Evolutionary conservation across 1,140 invertebrate genomes (phyloP).

Genomic region (Caenorhabditis remanei): DNA sequence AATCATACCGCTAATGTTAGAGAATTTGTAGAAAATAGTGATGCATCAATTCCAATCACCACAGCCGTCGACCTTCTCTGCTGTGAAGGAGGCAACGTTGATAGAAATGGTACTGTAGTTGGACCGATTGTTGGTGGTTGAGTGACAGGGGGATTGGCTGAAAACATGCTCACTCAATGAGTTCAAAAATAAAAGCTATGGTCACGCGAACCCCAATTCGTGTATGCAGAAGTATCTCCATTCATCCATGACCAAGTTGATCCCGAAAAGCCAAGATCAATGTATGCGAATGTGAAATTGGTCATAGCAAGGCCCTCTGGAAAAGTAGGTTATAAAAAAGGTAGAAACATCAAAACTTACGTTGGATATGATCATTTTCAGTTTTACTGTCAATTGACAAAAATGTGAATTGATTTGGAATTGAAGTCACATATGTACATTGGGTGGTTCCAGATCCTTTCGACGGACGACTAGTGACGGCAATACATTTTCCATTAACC

Average conservation of each 20-base stretch:
- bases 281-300: background rate
- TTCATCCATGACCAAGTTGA: background rate
- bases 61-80: conserved; percentile 7
- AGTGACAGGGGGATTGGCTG: conserved; percentile 6
- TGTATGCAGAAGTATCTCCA: background rate
- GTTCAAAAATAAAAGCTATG: background rate
- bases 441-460: too few relatives aligned
- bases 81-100: background rate
- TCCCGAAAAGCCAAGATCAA: background rate
- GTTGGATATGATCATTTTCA: background rate
- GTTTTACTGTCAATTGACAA: background rate
- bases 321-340: background rate
- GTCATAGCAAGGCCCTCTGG: background rate
- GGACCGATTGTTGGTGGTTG: conserved; percentile 8
- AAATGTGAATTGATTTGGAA: too few relatives aligned
- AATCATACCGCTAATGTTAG: background rate
- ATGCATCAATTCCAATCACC: conserved; percentile 8
- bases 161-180: background rate
- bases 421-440: too few relatives aligned
- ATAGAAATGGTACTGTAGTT: background rate
- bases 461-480: too few relatives aligned
- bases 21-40: background rate
- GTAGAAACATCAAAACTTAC: background rate
- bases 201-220: background rate
- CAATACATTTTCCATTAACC: conserved; percentile 23